Percentiles rank a stretch among this genome's conserved stretches.
Conservation (phyloP, 2,888 invertebrate genomes). For the Acronicta aceris region DNA sequence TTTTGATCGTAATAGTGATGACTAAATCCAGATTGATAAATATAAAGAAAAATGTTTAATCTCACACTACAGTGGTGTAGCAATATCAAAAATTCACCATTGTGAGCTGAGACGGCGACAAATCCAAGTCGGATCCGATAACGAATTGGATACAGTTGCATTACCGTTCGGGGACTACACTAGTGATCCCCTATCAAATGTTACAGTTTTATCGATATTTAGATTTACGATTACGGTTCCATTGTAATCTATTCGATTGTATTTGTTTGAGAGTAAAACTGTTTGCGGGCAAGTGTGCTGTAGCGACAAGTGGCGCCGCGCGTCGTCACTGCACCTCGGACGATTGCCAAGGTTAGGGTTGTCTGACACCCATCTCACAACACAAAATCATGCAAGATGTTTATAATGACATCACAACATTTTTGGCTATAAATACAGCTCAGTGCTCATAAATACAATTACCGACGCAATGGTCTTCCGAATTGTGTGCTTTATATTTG, state of each 20-base stretch:
- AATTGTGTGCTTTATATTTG: too few relatives aligned
- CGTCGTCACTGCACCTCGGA: slow-evolving; percentile 49
- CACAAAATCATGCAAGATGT: not conserved
- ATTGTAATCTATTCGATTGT: slow-evolving; percentile 36
- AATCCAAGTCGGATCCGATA: slow-evolving; percentile 79
- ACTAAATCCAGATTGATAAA: not conserved
- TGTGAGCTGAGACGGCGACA: slow-evolving; percentile 75
- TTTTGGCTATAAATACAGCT: too few relatives aligned
- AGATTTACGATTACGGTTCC: slow-evolving; percentile 52
- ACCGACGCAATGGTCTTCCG: too few relatives aligned
- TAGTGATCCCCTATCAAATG: slow-evolving; percentile 60
- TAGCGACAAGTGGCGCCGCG: slow-evolving; percentile 71
- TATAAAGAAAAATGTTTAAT: slow-evolving; percentile 49
- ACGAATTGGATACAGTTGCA: slow-evolving; percentile 83
- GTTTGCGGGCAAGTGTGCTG: slow-evolving; percentile 55
- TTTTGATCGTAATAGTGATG: too few relatives aligned
- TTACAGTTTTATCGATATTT: slow-evolving; percentile 58
- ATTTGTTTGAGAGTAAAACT: slow-evolving; percentile 15
- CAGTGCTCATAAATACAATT: too few relatives aligned
- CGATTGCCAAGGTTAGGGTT: slow-evolving; percentile 54
- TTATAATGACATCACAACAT: too few relatives aligned
- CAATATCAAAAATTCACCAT: slow-evolving; percentile 68
- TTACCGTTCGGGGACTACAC: slow-evolving; percentile 65
- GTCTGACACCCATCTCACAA: slow-evolving; percentile 9
- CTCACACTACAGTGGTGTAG: slow-evolving; percentile 58